Base-by-base conservation (phyloP, 2,888 invertebrate species). In the Nemurella pictetii region DNA sequence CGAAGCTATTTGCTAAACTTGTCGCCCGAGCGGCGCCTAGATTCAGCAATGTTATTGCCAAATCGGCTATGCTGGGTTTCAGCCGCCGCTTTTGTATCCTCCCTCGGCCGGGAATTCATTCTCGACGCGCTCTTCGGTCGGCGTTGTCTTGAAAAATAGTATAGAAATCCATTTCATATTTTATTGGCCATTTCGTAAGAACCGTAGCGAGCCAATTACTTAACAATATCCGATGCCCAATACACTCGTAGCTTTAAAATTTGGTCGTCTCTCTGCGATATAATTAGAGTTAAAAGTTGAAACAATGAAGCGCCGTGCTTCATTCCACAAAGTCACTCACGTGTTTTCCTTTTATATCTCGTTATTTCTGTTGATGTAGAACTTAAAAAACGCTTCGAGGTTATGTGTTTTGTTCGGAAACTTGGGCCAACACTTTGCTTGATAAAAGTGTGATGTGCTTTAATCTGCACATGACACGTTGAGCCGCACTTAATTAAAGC, bases 21-120 rank as follows among this genome's bases (percentile, higher is more conserved):
- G 29, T 78, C 78, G 78, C 29, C 78, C 78, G 30, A 29, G 5
- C 28, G 78, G 78, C 78, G 78, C 78, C 78, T 78, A 3, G 78
- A 30, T 7, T 30, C 78, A 28, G 30, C 30, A 30, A 27, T 30
- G 78, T 30, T 30, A 28, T 75, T 27, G 29, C 78, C 29, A 29
- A 78, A 9, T 29, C 4, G n/a, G 28, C 78, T 78, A 78, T 28
- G 28, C 78, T 78, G n/a, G 78, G 2, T 78, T 30, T n/a, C 78
- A 30, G 28, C 7, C 30, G 28, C 28, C 28, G n/a, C n/a, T n/a
- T 7, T 3, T 20, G 55, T 20, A 1, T 7, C 55, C 55, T n/a
- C 9, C 55, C 55, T 55, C 55, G 55, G 20, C 3, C 2, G 20
- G 55, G 32, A 32, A 9, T 32, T 32, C 9, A 32, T 32, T 32